Base-by-base conservation (phyloP, 2,113 vertebrate species). In the Oreochromis aureus region DNA sequence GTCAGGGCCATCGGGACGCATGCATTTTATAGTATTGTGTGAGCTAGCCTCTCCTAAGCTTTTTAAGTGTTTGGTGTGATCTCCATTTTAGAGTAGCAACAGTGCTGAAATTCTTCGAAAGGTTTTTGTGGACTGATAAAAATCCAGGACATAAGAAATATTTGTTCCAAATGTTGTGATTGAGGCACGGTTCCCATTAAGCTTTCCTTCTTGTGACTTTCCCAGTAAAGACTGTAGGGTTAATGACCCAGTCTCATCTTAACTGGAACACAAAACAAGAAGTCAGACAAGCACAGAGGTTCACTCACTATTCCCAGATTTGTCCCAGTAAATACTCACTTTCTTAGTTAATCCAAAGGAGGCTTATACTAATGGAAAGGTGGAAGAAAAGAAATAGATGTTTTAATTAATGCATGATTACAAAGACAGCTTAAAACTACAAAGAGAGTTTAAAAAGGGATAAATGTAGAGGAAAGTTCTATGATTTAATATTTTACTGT, bases 31-130 rank as follows among this genome's bases (percentile, higher is more conserved):
- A 59, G 27, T 18, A 34, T 10, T 61, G n/a, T 0, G 13, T 71
- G 0, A 71, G 66, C n/a, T 24, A 6, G n/a, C 12, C 41, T 71
- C 66, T 44, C 0, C 34, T 22, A 0, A 66, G 61, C 34, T 0
- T 66, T 63, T 1, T n/a, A 36, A 66, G 9, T 8, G n/a, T 41
- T 71, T 71, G 36, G 36, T 0, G 22, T 71, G 63, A 41, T 13
- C 63, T 19, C 6, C 6, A 5, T n/a, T 69, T 69, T 41, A 41
- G 0, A 69, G 2, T 7, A 69, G 19, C 10, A 1, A 22, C 34
- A 69, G 19, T 39, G 19, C 19, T 39, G 34, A 66, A 39, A 0
- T 41, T 69, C 34, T 19, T 39, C 22, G 19, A 69, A 69, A 39
- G 6, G 63, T 41, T 8, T 41, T 69, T 69, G 34, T 69, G 34